Conservation (phyloP, 2,888 invertebrate genomes). For the Leptopterna dolabrata region DNA sequence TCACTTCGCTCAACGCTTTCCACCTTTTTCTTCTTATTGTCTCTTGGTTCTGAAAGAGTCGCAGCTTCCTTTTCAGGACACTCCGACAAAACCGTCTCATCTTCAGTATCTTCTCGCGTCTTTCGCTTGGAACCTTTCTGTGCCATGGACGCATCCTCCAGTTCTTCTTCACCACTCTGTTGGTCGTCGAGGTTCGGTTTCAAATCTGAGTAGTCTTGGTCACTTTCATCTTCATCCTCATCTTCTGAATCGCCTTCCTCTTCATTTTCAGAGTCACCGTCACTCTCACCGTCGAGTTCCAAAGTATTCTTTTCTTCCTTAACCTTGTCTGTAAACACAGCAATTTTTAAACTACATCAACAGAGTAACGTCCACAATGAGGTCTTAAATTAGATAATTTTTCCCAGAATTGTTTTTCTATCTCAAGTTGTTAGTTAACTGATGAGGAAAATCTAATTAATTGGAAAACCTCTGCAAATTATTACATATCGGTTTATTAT, state of each 20-base stretch:
- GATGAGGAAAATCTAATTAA: too few relatives aligned
- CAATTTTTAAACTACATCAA: not conserved
- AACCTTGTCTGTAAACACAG: not conserved
- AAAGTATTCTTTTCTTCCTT: not conserved
- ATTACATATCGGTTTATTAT: too few relatives aligned
- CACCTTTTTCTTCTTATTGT: conserved; percentile 53
- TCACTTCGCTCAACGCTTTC: conserved; percentile 56
- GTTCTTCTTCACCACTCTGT: not conserved
- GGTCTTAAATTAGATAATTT: too few relatives aligned
- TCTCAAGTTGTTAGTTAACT: too few relatives aligned
- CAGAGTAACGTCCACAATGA: too few relatives aligned
- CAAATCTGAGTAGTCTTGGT: conserved; percentile 28
- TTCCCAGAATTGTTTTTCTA: too few relatives aligned
- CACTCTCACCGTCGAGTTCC: not conserved
- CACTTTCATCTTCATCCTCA: conserved; percentile 59
- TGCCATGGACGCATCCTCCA: not conserved
- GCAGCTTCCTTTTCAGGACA: not conserved
- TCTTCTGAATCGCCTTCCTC: conserved; percentile 60
- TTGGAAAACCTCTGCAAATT: too few relatives aligned
- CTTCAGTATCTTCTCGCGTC: not conserved
- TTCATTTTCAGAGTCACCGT: conserved; percentile 25
- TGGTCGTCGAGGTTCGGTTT: not conserved
- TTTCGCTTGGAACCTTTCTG: not conserved
- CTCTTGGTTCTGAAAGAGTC: conserved; percentile 45
- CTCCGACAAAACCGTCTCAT: not conserved